Evolutionary conservation across 2,797 vertebrate species (phyloP), one percentile per base, ranked within the genome.

Genomic region (Clarias pachynema): DNA sequence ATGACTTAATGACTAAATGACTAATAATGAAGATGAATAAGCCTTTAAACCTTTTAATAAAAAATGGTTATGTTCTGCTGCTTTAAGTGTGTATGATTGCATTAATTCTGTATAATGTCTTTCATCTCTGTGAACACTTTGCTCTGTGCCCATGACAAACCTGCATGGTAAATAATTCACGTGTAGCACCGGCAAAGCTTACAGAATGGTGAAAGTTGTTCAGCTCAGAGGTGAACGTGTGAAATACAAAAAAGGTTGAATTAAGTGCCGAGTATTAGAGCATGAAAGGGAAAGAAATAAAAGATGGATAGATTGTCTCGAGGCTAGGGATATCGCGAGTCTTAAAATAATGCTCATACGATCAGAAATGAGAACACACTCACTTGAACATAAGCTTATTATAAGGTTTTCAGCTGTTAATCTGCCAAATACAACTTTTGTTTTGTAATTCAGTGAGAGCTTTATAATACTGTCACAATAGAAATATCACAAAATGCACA

Each of bases 31-130:
- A 72, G 69, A 22, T n/a, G 37, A 10, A 44, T 44, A 37, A 72
- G 1, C 69, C 34, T 31, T 7, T 8, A 66, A 65, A 26, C 12
- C 14, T 26, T 31, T 63, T 63, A 26, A 63, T 63, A 3, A n/a
- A 29, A 18, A 31, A 65, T 26, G 5, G 0, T 29, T 29, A 16
- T 31, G 63, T n/a, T 24, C 62, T 65, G 26, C 26, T 29, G 0
- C 59, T 84, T 44, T 77, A 26, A 44, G 18, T 77, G 68, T 73
- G 37, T 40, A 26, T 84, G 49, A 26, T 56, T 5, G 22, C 70
- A 66, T 60, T 56, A 15, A 85, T 60, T 77, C 44, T 49, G 37
- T 60, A 34, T 31, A 79, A 20, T 56, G 15, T 31, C 73, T 57
- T 77, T 53, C 7, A 4, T 74, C 2, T 16, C 40, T 49, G 14